Conservation (phyloP, 2,888 invertebrate species). For the Listrodromus nycthemerus region DNA sequence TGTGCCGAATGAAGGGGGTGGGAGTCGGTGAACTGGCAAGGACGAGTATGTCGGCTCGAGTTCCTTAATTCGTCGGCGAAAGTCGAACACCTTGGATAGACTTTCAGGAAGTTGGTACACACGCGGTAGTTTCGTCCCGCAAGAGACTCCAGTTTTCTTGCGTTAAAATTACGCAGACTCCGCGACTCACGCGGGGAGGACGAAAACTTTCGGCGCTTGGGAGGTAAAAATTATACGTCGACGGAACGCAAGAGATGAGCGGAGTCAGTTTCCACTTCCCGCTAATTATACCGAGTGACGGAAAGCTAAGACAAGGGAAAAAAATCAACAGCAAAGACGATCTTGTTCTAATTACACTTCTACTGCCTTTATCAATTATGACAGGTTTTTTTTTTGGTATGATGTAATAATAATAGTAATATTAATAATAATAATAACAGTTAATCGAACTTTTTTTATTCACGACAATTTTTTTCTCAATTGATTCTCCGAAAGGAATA, state of each 20-base stretch:
- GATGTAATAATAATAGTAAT: not conserved
- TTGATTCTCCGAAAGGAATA: no score
- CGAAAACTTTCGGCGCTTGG: slow-evolving; percentile 10
- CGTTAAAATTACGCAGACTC: slow-evolving; percentile 9
- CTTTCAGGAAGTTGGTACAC: slow-evolving; percentile 24
- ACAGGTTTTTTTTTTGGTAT: not conserved
- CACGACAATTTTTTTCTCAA: no score
- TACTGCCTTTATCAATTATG: not conserved
- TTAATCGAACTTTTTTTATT: no score
- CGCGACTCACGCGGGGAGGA: not conserved
- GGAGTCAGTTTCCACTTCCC: slow-evolving; percentile 15
- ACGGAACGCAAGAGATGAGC: not conserved
- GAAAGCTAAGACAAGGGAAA: no score
- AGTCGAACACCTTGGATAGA: slow-evolving; percentile 13
- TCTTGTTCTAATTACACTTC: not conserved
- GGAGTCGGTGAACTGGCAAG: slow-evolving; percentile 14
- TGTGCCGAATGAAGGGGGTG: slow-evolving; percentile 29
- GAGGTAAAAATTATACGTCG: slow-evolving; percentile 13
- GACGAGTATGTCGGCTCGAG: slow-evolving; percentile 54
- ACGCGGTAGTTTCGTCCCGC: not conserved
- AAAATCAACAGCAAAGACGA: not conserved
- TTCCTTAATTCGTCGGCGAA: slow-evolving; percentile 50
- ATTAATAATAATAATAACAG: no score
- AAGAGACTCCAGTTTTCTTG: slow-evolving; percentile 5
- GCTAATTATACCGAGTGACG: slow-evolving; percentile 21